Evolutionary conservation across 1,140 invertebrate genomes (phyloP), one percentile per base, ranked within the genome.

Genomic region (Drosophila sp.): DNA sequence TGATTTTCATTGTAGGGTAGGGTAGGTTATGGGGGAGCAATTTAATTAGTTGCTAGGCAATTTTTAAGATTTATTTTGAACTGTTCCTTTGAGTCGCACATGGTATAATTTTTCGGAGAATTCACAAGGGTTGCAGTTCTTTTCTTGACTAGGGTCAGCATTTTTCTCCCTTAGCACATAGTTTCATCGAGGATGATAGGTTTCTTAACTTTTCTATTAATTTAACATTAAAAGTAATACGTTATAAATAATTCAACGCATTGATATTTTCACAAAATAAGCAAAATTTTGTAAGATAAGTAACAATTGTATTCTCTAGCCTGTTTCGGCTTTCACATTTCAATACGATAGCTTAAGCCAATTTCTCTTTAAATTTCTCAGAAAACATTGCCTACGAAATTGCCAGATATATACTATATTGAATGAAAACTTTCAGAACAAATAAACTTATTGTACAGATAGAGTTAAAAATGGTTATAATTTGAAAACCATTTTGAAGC

Each of bases 1-100:
- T 16, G 32, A 51, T 21, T 34, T 36, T 16, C 4, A 1, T 4
- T 13, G 0, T 36, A 13, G 2, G 13, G 36, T 6, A 14, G 43
- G 41, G 29, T 25, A 21, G 7, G 14, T 4, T 1, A 34, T 18
- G 13, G 43, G 16, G 18, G 4, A 21, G 25, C 34, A 57, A 54
- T 72, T 72, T 58, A 66, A 66, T 72, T 72, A 72, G 62, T 72
- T 62, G 65, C 65, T 66, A 21, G 56, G 56, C 56, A 50, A 34
- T 51, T 67, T 67, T 67, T 13, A 41, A 58, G 53, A 57, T 50
- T 43, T 9, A 41, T 36, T 45, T 46, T 21, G 18, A 13, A 16
- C 36, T 40, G 53, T 51, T 57, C 21, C 41, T 18, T 59, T 21
- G 56, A 48, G 3, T 51, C 34, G 32, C 63, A 66, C 43, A 57